Conservation (phyloP, 1,140 invertebrate genomes). For the Elysia chlorotica region DNA sequence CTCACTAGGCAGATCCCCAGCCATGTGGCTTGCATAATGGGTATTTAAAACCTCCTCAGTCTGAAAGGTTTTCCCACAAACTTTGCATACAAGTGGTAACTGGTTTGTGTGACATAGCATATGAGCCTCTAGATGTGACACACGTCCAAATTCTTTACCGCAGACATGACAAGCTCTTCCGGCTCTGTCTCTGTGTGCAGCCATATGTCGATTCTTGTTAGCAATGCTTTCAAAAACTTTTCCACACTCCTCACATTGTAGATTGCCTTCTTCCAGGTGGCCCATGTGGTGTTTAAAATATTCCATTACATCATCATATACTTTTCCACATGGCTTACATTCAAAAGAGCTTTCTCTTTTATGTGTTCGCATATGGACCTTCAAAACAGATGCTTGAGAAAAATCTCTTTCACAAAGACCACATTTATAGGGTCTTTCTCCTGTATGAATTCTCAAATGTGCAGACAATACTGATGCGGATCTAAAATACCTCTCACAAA, state of each 20-base stretch:
- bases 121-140: conserved; percentile 20
- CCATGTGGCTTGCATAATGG: conserved; percentile 14
- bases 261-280: conserved; percentile 24
- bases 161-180: conserved; percentile 15
- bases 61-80: conserved; percentile 22
- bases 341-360: conserved; percentile 23
- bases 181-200: conserved; percentile 15
- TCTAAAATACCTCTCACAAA: conserved; percentile 26
- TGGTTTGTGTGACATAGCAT: conserved; percentile 20
- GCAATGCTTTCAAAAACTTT: conserved; percentile 26
- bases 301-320: conserved; percentile 25
- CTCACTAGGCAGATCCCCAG: neutral
- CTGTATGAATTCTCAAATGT: conserved; percentile 25
- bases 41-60: conserved; percentile 14
- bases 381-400: conserved; percentile 25
- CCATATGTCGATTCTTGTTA: conserved; percentile 23
- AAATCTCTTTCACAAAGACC: conserved; percentile 26
- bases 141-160: conserved; percentile 20
- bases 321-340: conserved; percentile 21
- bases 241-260: conserved; percentile 27
- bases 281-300: conserved; percentile 21
- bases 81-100: conserved; percentile 14
- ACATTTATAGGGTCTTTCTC: conserved; percentile 26
- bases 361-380: conserved; percentile 29
- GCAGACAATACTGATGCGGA: conserved; percentile 25